Evolutionary conservation across 1,140 invertebrate species (phyloP), one percentile per base, ranked within the genome.

Genomic region (Drosophila prosaltans): DNA sequence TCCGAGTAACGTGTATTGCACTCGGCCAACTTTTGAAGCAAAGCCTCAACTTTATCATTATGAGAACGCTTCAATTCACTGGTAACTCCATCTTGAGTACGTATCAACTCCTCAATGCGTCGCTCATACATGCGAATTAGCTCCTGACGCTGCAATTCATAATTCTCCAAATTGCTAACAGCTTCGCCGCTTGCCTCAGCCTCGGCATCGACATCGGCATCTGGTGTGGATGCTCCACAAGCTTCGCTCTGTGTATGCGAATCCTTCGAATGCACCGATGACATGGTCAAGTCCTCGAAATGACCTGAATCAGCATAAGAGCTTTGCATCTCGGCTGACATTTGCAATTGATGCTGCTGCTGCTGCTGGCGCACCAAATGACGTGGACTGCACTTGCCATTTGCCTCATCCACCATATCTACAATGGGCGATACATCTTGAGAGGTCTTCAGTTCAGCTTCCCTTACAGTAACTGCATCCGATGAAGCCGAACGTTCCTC

Each of bases 271-370:
- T 96, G 94, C 73, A 96, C 92, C 51, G 95, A 96, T 48, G 95
- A 95, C 79, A 95, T 94, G 43, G 94, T 94, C 51, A 95, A 93
- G 92, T 97, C 96, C 92, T 97, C 97, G 92, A 96, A 97, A 92
- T 97, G 96, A 7, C 97, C 97, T 3, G 96, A 97, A 92, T 97
- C 97, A 16, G 96, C 95, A 78, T 96, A 95, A 2, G 96, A 97
- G 43, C 93, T 94, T 81, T 94, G 94, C 94, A 95, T 94, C 88
- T 95, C 94, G 78, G 91, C 90, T 8, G 74, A 93, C 88, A 88
- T 81, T 51, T 89, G 82, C 54, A 78, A 43, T 41, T 73, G 72
- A 45, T 75, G 61, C 48, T 73, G 72, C 54, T 75, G 61, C 55
- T 65, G 84, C 39, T 75, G 86, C 21, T 74, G 82, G 1, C 74